A percentile compares a stretch with the other conserved stretches of the same genome.
Conservation (phyloP, 2,113 vertebrate genomes). For the Helogale parvula region DNA sequence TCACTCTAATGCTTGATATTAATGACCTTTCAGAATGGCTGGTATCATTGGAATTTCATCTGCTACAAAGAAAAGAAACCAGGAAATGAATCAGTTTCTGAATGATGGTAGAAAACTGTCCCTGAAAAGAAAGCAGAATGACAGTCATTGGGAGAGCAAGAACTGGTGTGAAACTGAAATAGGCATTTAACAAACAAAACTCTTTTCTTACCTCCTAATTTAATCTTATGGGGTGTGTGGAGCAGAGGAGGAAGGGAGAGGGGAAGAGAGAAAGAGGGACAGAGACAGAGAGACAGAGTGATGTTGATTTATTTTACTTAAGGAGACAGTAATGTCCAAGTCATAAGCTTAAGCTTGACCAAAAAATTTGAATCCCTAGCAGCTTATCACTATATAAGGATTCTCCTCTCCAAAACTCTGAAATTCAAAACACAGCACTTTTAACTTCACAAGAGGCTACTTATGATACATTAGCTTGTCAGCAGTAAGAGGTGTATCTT, state of each 20-base stretch:
- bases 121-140: slow-evolving; percentile 5
- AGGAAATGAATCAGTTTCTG: slow-evolving; percentile 25
- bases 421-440: not conserved
- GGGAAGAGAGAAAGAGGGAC: not conserved
- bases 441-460: not conserved
- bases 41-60: not conserved
- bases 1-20: not conserved
- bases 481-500: not conserved
- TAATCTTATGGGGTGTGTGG: not conserved
- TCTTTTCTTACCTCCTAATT: slow-evolving; percentile 26
- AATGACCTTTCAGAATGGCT: slow-evolving; percentile 36
- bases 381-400: not conserved
- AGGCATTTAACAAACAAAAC: slow-evolving; percentile 21
- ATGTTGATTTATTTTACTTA: not conserved
- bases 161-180: not conserved
- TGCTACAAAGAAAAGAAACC: slow-evolving; percentile 8
- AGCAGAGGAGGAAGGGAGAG: not conserved
- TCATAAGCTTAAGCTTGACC: not conserved
- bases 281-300: not conserved
- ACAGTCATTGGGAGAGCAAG: slow-evolving; percentile 27
- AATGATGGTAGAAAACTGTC: not conserved
- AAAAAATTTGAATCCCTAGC: not conserved
- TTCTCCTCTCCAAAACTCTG: not conserved
- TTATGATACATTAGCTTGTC: not conserved
- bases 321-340: not conserved